Conservation (phyloP, 1,140 invertebrate species). For the Hypsibius dujardini region DNA sequence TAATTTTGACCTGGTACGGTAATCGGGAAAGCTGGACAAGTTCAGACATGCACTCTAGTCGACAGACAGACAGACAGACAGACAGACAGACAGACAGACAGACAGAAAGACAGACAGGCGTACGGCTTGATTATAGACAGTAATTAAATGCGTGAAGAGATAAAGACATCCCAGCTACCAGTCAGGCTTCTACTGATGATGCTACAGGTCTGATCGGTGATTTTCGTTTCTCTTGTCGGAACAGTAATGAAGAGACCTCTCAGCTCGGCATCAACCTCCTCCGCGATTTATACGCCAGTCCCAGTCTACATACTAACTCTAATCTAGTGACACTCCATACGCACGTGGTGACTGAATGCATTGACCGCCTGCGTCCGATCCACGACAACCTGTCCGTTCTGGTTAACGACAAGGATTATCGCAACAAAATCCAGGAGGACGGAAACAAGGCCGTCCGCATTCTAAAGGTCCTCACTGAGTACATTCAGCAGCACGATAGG, state of each 20-base stretch:
- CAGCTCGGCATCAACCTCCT: constrained; percentile 71
- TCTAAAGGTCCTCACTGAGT: constrained; percentile 80
- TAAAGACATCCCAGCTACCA: no score
- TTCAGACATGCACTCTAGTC: no score
- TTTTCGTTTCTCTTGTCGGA: constrained; percentile 38
- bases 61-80: no score
- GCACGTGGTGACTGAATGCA: constrained; percentile 69
- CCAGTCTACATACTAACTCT: constrained; percentile 62
- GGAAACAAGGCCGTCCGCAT: constrained; percentile 79
- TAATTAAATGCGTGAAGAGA: no score
- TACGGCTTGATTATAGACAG: no score
- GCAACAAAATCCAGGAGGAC: constrained; percentile 45
- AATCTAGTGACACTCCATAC: constrained; percentile 63
- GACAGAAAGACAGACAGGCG: no score
- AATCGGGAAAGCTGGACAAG: no score
- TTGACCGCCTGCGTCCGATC: constrained; percentile 65
- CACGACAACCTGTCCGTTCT: constrained; percentile 42
- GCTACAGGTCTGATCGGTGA: not conserved
- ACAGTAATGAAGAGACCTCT: constrained; percentile 70
- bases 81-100: no score
- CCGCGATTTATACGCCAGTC: constrained; percentile 78
- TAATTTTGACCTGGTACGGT: constrained; percentile 33
- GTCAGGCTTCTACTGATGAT: not conserved
- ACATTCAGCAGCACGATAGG: constrained; percentile 83
- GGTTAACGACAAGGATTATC: constrained; percentile 39